Evolutionary conservation across 2,113 vertebrate species (phyloP), one percentile per base, ranked within the genome.

Genomic region (Antechinus stuartii): DNA sequence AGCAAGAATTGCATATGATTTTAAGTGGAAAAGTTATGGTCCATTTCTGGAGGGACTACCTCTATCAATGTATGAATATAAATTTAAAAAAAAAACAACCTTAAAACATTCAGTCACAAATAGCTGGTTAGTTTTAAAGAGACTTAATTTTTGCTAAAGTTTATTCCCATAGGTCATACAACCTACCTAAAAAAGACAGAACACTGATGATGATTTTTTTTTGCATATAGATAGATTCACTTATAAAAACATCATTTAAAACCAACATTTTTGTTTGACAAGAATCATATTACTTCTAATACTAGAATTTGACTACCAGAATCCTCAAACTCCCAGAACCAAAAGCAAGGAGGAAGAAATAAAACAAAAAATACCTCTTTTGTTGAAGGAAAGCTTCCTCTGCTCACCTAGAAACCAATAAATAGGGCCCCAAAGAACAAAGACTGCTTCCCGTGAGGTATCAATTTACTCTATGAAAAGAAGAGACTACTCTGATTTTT

Each of bases 271-370:
- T 68, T 91, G 68, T 50, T 95, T 96, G 92, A 92, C 55, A 91
- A 8, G 54, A 84, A 94, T n/a, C 30, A n/a, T n/a, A 68, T n/a
- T 68, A 92, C 7, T 14, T 84, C 90, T 93, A 68, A 93, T 93
- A 94, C 54, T 55, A 96, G 35, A 56, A 94, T 53, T n/a, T 95
- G 47, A 93, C 94, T 92, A 90, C 56, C 56, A 30, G 90, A 93
- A 1, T 14, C 2, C n/a, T 91, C 49, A 47, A 35, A 53, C 16
- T 93, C 90, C 61, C 30, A 94, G 46, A 95, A 10, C 16, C 54
- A 96, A 76, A 95, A 94, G 14, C 35, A 93, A 91, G 8, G 47
- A 95, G 61, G 94, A 89, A 23, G 92, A 94, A 95, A 96, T 50
- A 24, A 49, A 90, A 61, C 54, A 89, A 56, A 92, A 2, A 92